Percentiles rank a stretch among this genome's conserved stretches.
Evolutionary conservation across 2,888 invertebrate genomes (phyloP).

Genomic region (Drosophila subsilvestris): DNA sequence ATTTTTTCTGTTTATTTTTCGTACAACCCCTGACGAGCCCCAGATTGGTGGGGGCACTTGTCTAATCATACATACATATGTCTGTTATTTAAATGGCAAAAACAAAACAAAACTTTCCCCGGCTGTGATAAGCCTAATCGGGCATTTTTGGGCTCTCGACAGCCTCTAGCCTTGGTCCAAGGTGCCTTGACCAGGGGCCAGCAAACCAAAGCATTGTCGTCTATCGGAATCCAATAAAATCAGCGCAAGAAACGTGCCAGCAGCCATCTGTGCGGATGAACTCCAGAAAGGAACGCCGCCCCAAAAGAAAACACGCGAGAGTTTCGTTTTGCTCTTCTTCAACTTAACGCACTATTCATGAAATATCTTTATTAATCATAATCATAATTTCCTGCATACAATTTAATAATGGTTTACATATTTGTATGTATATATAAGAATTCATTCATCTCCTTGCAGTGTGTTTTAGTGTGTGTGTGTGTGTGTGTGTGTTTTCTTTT

Average conservation of each 20-base stretch:
- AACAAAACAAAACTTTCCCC: constrained; percentile 25
- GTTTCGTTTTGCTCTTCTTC: constrained; percentile 64
- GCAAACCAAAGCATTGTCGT: constrained; percentile 27
- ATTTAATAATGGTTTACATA: constrained; percentile 62
- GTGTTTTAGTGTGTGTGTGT: constrained; percentile 5
- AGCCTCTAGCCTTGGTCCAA: constrained; percentile 26
- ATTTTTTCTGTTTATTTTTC: too few relatives aligned
- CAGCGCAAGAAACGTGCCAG: constrained; percentile 30
- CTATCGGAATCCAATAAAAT: constrained; percentile 29
- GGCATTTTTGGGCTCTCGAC: constrained; percentile 20
- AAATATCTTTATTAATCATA: constrained; percentile 73
- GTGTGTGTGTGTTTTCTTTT: constrained; percentile 33
- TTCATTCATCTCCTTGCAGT: constrained; percentile 53
- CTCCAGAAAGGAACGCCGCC: neutral
- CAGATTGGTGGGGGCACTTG: neutral
- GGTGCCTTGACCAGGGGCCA: constrained; percentile 43
- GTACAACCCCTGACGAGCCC: neutral
- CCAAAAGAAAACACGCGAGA: neutral
- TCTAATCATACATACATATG: neutral
- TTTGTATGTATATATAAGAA: constrained; percentile 51
- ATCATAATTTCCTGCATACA: constrained; percentile 71
- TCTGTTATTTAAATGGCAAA: neutral
- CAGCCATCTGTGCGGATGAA: neutral
- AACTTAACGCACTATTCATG: constrained; percentile 77
- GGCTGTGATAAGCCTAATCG: constrained; percentile 42